These are phyloP conservation scores for Labrus mixtus DNA, from an alignment of 2,113 vertebrate genomes.

Conservation along the genomic window DNA sequence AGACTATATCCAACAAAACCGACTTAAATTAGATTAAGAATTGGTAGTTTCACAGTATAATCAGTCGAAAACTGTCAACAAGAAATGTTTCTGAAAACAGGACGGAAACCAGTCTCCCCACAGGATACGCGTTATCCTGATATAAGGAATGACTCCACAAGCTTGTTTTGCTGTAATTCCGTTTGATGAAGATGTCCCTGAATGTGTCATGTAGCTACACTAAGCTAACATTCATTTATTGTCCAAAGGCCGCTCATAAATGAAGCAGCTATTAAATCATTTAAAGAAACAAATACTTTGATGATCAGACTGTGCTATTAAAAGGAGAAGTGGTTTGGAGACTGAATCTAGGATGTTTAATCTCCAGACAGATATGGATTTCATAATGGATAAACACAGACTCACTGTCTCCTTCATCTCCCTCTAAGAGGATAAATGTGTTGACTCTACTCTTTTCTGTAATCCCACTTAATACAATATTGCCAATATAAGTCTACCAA, in stretches of 20 bases:
- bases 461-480: slow-evolving; percentile 53
- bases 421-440: slow-evolving; percentile 69
- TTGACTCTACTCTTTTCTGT: slow-evolving; percentile 62
- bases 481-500: slow-evolving; percentile 23
- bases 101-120: neutral
- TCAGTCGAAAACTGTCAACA: too few relatives aligned
- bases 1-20: too few relatives aligned
- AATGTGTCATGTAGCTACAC: neutral
- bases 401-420: slow-evolving; percentile 67
- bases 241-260: slow-evolving; percentile 31
- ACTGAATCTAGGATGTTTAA: slow-evolving; percentile 49
- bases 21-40: too few relatives aligned
- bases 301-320: slow-evolving; percentile 30
- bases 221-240: slow-evolving; percentile 17
- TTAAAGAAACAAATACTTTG: slow-evolving; percentile 39
- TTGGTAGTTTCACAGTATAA: too few relatives aligned
- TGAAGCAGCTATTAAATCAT: slow-evolving; percentile 54
- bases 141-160: slow-evolving; percentile 20
- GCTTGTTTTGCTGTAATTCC: neutral
- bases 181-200: slow-evolving; percentile 21
- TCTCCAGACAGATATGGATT: slow-evolving; percentile 75
- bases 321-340: slow-evolving; percentile 3
- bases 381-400: slow-evolving; percentile 74
- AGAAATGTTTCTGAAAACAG: too few relatives aligned
- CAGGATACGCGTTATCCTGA: slow-evolving; percentile 30